Evolutionary conservation across 1,140 invertebrate genomes (phyloP), one percentile per base, ranked within the genome.

Genomic region (Drosophila rufa): DNA sequence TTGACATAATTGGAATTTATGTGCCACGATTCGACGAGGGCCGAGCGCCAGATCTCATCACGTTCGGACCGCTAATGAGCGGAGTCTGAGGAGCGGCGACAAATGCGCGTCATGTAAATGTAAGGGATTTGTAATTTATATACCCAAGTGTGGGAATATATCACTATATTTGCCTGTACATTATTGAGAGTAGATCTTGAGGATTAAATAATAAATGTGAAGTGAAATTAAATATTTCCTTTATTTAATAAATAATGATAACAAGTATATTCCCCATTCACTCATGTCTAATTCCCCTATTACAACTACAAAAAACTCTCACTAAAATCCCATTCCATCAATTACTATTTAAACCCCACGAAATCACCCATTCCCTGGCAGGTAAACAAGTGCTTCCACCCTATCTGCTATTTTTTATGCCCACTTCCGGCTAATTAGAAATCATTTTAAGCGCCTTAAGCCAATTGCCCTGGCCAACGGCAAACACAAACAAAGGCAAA

Each of bases 1-100:
- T 92, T 92, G 91, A 92, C 91, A 92, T 92, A 92, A 92, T 92
- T 92, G 86, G 83, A 91, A 92, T 91, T 92, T 92, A 92, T 92
- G 91, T 47, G 78, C 38, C 57, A 76, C 65, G 43, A 53, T 53
- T 30, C 61, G 57, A 59, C 58, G 51, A 55, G 36, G 59, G 38
- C 74, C 59, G 43, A 55, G 53, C 56, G 66, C 27, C 48, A 57
- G 55, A 33, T 69, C 56, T 65, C 46, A 67, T 51, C 67, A 79
- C 76, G 46, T 61, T 57, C 60, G 14, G 30, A 6, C 57, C 30
- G 14, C 76, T 71, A 58, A 60, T 75, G 55, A 79, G 51, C 51
- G 38, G 5, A 59, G 45, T 36, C 48, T 22, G 56, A 53, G 11
- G 46, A 40, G 43, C 71, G 19, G 53, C 45, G 43, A 73, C 68